Base-by-base conservation (phyloP, 35 echinoderm and acorn worm genomes). In the Lytechinus pictus region DNA sequence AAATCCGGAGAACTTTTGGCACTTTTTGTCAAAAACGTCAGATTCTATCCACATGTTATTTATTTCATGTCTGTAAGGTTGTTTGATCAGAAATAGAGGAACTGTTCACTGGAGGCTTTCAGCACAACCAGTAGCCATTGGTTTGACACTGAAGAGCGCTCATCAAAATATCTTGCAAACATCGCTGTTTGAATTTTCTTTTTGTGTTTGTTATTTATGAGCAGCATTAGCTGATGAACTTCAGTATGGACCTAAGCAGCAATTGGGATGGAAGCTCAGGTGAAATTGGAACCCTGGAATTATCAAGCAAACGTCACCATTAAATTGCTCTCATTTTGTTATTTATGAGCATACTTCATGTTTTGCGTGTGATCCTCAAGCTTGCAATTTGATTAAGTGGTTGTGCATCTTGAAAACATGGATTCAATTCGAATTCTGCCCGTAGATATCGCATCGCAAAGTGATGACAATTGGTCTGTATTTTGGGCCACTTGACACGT, bases 391-490 rank as follows among this genome's bases (percentile, higher is more conserved):
- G 66, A 79, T 79, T 79, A 79, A 79, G 66, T 79, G 66, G 8
- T 79, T 8, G 66, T 79, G 66, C 66, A 79, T 79, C 66, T 79
- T 79, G 66, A 79, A 79, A 79, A 24, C 21, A 24, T 79, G 66
- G 14, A 79, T 79, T 79, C 66, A 79, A 79, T 79, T 79, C 21
- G 66, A 16, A 79, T 79, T 79, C 66, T 24, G 66, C 66, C 66
- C 4, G 21, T 8, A 24, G 66, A n/a, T 19, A 24, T 79, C 6
- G 19, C 1, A 7, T 79, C 13, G 19, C 19, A 24, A 79, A 79
- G 66, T 79, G 66, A 79, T 79, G 66, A 79, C 66, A n/a, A 79
- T 79, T 79, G 66, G 66, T 79, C 66, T 24, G n/a, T 79, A 24
- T 79, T n/a, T 79, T n/a, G 19, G n/a, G n/a, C 66, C 66, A 16